Base-by-base conservation (phyloP, 2,113 vertebrate genomes). In the Lophura nycthemera region DNA sequence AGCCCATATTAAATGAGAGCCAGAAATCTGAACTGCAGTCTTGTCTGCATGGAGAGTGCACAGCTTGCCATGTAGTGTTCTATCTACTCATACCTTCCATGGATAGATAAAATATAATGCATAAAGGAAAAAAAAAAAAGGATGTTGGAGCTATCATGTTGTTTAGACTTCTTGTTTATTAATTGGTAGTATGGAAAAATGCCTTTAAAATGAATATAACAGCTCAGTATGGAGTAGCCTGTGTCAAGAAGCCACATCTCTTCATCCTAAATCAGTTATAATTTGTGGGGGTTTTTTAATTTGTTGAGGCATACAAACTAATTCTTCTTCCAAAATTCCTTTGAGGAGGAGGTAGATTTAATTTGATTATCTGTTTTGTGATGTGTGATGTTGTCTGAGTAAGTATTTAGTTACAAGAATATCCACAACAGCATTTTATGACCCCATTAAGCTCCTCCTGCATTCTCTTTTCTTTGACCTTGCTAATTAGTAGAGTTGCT, bases 21-120 rank as follows among this genome's bases (percentile, higher is more conserved):
- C 63, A 34, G 25, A 32, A 32, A 16, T 16, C 30, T 50, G 73
- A 91, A 29, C n/a, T 64, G 40, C 32, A n/a, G 25, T 15, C 67
- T 75, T 40, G 47, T 4, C 34, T 63, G 47, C 2, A 1, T 24
- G 45, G 63, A 47, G 10, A 60, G 30, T 2, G 1, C 0, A 0
- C 48, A 24, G 59, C 36, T 18, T 57, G 42, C 64, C 13, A 0
- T 61, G 10, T 24, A 14, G 13, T 40, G 19, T 72, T 79, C 67
- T 40, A 36, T 24, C 48, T 64, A 5, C 14, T 73, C 36, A 11
- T 32, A 18, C 8, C 40, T 24, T 34, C 59, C 29, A 30, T 19
- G 40, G 34, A 61, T 14, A 83, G 42, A 38, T 65, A 64, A 18
- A 42, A 42, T 43, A 8, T 2, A 74, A 45, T 12, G 20, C 32